Base-by-base conservation (phyloP, 2,797 vertebrate genomes). In the Pempheris klunzingeri region DNA sequence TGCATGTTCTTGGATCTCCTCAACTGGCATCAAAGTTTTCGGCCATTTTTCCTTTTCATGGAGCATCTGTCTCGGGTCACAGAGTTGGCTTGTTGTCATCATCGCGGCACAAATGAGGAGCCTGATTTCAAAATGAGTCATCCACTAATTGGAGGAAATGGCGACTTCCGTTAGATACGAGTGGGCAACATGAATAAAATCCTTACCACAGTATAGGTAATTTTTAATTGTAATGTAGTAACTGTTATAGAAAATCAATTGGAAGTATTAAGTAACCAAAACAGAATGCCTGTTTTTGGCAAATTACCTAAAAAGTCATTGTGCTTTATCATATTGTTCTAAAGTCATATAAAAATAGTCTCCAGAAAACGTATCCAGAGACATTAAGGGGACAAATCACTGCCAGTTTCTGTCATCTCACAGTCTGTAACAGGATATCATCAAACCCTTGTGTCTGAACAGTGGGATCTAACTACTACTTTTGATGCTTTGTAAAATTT, bases 51-150 rank as follows among this genome's bases (percentile, higher is more conserved):
- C 6, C 17, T 8, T 32, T 70, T 67, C 12, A 50, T 50, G 24
- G 28, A 44, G 49, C 63, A 13, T 68, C 46, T 67, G 63, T 57
- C 36, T 34, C 34, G 6, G 47, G 43, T 77, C 41, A 47, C 55
- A 58, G 53, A 60, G 69, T 69, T 79, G 41, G 52, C 55, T 50
- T 53, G 11, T 46, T 44, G 47, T 64, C 39, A 20, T 65, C 30
- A 4, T 69, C 32, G 57, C 65, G 68, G 49, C 38, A 72, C 49
- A 66, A 72, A 54, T 46, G 36, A 55, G 22, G 12, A 71, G 26
- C 18, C 50, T 50, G 24, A 53, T 70, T 82, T 78, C 22, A 59
- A 38, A 71, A 73, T 62, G 10, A 74, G 20, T 36, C 46, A 12
- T 32, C 41, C 7, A 7, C 52, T 36, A 46, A 64, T 20, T 57